phyloP scores from a whole-genome alignment of 2,797 vertebrate genomes.

The Clarias pachynema region DNA sequence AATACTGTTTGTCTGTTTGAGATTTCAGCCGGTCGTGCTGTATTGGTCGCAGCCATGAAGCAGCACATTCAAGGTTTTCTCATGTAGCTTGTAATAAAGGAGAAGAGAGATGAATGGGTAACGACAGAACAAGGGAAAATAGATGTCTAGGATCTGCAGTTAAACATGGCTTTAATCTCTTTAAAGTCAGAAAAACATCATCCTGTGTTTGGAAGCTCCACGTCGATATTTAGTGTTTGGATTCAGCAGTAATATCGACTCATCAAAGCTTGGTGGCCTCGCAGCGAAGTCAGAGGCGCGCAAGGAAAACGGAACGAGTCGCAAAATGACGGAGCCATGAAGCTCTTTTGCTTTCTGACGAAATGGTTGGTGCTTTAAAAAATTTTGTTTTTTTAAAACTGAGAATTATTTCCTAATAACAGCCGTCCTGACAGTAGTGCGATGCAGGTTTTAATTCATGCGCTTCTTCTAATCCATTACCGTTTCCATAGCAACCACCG shows the following conservation, averaged over 20 bases:
- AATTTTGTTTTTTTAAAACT: not conserved
- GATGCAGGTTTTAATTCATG: not conserved
- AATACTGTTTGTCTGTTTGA: not conserved
- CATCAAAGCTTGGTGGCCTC: not conserved
- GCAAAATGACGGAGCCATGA: not conserved
- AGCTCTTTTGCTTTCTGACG: not conserved
- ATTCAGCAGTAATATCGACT: not conserved
- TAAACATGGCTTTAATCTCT: not conserved
- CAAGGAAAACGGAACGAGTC: not conserved
- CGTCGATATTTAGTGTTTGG: constrained; percentile 7
- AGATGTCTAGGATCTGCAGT: not conserved
- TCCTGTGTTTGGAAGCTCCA: not conserved
- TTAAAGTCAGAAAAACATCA: not conserved
- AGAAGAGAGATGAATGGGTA: not conserved
- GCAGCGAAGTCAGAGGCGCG: not conserved
- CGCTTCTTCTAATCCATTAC: not conserved
- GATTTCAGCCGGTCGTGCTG: not conserved
- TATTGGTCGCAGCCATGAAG: not conserved
- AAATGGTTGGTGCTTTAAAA: too few species aligned
- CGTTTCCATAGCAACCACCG: not conserved
- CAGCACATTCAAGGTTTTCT: not conserved
- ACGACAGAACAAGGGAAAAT: not conserved
- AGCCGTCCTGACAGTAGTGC: not conserved
- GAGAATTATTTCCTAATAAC: not conserved
- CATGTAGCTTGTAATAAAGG: not conserved